Evolutionary conservation across 37 sponge, comb jelly and placozoan species (phyloP), one percentile per base, ranked within the genome.

Genomic region (Crambe crambe): DNA sequence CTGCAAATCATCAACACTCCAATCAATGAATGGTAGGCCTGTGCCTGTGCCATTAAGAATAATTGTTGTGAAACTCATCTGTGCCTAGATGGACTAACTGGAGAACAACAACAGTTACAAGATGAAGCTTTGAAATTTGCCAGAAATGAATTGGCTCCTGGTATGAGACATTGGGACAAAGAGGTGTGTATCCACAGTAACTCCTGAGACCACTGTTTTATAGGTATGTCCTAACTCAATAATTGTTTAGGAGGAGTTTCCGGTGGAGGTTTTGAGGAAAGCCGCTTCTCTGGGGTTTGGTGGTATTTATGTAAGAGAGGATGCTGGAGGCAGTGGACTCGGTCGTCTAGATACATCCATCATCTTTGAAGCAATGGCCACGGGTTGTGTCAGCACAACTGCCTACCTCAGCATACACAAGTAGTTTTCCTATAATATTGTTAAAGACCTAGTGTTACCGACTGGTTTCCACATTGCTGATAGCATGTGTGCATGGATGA

Each of bases 321-420:
- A 86, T 69, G 81, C 90, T 4, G 94, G 94, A 8, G 94, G 97
- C 25, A 85, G 82, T 75, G 90, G 85, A 20, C 82, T 99, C 17
- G 47, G 84, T 0, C 72, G 99, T 64, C 74, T 92, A n/a, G 99
- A 99, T 38, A 67, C 93, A 8, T 90, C 97, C 9, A 75, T 96
- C 1, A 86, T 96, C 56, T 96, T 94, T 84, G 99, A 99, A 79
- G 97, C 97, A 23, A 71, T 99, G 54, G 81, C 97, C 26, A 89
- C 90, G 21, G 99, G 99, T 1, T 99, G 99, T 88, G 93, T 92
- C 25, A 92, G 94, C 58, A 99, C 99, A 32, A 87, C 99, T 20
- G 97, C 99, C 2, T 99, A 99, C 74, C 77, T 97, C 39, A 92
- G 87, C 41, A 95, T 97, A 21, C 97, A 97, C 83, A 97, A 97